Base-by-base conservation (phyloP, 2,888 invertebrate species). In the Apocheima hispidaria region DNA sequence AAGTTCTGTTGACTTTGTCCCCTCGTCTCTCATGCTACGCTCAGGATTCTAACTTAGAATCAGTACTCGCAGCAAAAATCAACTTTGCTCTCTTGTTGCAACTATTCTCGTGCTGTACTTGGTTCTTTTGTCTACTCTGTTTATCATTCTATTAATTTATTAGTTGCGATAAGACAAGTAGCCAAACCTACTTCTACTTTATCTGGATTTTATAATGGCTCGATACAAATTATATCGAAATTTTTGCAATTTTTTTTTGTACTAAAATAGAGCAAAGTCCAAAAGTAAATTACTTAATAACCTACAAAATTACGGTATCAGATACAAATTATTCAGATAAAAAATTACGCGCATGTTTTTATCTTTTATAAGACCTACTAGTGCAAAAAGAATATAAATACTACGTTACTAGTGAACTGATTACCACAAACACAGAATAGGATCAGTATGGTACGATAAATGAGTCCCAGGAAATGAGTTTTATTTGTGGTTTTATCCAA, bases 161-260 rank as follows among this genome's bases (percentile, higher is more conserved):
- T 44, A 26, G 14, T 26, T 26, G 26, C 26, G 43, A 44, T 44
- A 44, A 44, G 43, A 44, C 26, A 44, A 44, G 23, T 44, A 12
- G n/a, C 21, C 12, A 41, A n/a, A 26, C 14, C 23, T 23, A n/a
- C n/a, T 7, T 14, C 43, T 21, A 43, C 14, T 14, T 26, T 26
- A 44, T 26, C 20, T 26, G 12, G 14, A n/a, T n/a, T n/a, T 12
- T 18, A n/a, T 28, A 16, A 21, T 43, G 10, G 30, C 10, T 41
- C 12, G 6, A 4, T 23, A 14, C 23, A 6, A 21, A 21, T 33
- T 40, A 40, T 40, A 21, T 23, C 23, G n/a, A 9, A 7, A 18
- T 26, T 46, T 46, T 33, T n/a, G n/a, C n/a, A 7, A 18, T 26
- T 46, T 46, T 33, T n/a, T n/a, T n/a, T n/a, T 30, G 30, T 30